A percentile compares a stretch with the other conserved stretches of the same genome.
Evolutionary conservation across 2,888 invertebrate genomes (phyloP).

Genomic region (Calameuta filiformis): DNA sequence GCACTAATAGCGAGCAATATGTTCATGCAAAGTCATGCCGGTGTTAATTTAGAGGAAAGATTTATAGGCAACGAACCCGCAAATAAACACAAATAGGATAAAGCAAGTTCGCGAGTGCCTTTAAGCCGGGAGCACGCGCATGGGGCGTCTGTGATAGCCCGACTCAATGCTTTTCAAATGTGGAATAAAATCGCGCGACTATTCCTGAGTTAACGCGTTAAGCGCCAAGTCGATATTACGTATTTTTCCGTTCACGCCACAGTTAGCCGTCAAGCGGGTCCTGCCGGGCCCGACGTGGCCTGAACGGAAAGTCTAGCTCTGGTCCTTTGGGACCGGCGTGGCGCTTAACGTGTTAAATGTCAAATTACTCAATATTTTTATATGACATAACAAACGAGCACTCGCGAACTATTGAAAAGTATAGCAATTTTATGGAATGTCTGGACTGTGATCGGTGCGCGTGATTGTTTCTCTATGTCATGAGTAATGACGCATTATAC

Average conservation of each 20-base stretch:
- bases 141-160: no score
- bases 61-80: not conserved
- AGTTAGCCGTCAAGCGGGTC: no score
- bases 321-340: no score
- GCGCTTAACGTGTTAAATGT: not conserved
- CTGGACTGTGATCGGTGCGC: not conserved
- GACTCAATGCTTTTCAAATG: no score
- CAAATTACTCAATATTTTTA: not conserved
- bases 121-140: not conserved
- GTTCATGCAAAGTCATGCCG: constrained; percentile 7
- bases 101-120: not conserved
- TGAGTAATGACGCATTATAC: not conserved
- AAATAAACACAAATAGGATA: not conserved
- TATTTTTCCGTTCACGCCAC: no score
- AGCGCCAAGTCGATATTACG: no score
- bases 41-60: not conserved
- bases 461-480: not conserved
- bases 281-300: no score
- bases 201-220: no score
- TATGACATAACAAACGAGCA: not conserved
- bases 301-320: no score
- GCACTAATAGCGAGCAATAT: constrained; percentile 2
- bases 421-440: not conserved
- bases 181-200: no score
- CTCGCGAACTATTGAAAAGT: not conserved